A percentile compares a stretch with the other conserved stretches of the same genome.
Conservation (phyloP, 1,140 invertebrate genomes). For the Teleopsis dalmanni region DNA sequence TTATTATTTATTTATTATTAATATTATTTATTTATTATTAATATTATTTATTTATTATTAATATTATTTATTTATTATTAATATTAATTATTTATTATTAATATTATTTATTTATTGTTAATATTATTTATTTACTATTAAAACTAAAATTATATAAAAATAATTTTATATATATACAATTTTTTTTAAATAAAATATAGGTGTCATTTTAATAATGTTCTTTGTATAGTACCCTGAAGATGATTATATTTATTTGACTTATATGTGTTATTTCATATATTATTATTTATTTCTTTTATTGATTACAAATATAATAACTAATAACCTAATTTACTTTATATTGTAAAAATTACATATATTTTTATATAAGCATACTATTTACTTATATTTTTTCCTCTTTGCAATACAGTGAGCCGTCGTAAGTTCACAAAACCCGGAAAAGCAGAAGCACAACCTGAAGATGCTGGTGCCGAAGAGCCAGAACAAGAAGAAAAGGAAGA, state of each 20-base stretch:
- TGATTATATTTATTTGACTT: neutral
- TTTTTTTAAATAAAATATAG: neutral
- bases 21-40: neutral
- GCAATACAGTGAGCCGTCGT: slow-evolving; percentile 27
- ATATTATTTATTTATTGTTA: neutral
- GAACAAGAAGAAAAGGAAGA: slow-evolving; percentile 37
- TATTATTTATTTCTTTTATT: neutral
- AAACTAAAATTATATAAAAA: neutral
- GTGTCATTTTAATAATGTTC: neutral
- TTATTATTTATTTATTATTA: neutral
- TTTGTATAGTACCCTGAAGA: neutral
- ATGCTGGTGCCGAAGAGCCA: slow-evolving; percentile 33
- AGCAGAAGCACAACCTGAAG: slow-evolving; percentile 25
- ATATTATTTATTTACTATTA: neutral
- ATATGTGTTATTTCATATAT: neutral
- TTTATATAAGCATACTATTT: neutral
- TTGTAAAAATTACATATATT: neutral
- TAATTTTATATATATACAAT: neutral
- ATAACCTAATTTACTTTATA: neutral
- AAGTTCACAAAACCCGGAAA: slow-evolving; percentile 32
- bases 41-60: neutral
- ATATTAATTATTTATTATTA: neutral
- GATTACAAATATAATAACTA: neutral
- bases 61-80: neutral
- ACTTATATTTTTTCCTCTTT: neutral